Conservation (phyloP, 2,113 vertebrate species). For the Shinisaurus crocodilurus region DNA sequence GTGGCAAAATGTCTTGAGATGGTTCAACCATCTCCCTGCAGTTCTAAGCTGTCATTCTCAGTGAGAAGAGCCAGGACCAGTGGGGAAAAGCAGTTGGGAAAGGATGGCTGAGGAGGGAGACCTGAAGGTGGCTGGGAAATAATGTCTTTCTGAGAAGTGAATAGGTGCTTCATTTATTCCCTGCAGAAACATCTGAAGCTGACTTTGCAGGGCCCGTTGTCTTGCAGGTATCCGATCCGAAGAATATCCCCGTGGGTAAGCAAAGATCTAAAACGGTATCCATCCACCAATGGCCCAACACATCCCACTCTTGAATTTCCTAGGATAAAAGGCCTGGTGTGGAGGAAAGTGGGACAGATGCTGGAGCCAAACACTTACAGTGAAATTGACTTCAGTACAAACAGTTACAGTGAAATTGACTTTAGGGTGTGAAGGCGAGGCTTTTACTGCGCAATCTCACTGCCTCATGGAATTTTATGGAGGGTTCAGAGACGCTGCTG, state of each 20-base stretch:
- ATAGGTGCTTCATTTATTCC: conserved; percentile 8
- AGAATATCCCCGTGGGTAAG: conserved; percentile 31
- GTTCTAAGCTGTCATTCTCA: background rate
- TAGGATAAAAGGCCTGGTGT: conserved; percentile 6
- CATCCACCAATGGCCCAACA: background rate
- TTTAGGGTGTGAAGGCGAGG: background rate
- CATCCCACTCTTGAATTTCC: background rate
- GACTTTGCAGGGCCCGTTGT: conserved; percentile 7
- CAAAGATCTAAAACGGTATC: background rate
- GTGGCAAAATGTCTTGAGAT: background rate
- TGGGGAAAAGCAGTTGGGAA: background rate
- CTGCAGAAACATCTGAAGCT: background rate
- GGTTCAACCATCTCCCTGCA: background rate
- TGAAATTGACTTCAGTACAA: background rate
- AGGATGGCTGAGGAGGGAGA: background rate
- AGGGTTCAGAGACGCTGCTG: background rate
- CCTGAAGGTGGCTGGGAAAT: background rate
- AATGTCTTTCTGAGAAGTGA: background rate
- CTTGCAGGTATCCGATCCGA: fast-evolving
- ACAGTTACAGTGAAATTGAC: background rate
- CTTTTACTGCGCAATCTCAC: background rate
- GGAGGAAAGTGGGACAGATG: background rate
- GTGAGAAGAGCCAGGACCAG: too few relatives aligned
- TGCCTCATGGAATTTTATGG: background rate
- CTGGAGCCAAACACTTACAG: background rate